Evolutionary conservation across 2,113 vertebrate species (phyloP).

Genomic region (Gasterosteus aculeatus): DNA sequence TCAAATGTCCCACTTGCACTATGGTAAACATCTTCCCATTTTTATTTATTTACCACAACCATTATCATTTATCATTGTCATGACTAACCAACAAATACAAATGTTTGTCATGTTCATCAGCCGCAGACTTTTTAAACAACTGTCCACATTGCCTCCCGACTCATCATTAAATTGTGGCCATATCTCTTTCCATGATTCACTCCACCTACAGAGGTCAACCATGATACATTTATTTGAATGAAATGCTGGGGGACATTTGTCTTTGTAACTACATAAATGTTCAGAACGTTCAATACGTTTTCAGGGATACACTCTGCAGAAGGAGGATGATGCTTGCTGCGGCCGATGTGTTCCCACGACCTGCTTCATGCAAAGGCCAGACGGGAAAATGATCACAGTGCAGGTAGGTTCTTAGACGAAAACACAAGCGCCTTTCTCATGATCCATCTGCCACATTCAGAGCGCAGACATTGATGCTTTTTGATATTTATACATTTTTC

Average conservation of each 20-base stretch:
- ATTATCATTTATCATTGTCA: constrained; percentile 11
- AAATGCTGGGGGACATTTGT: constrained; percentile 8
- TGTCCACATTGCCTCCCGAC: constrained; percentile 11
- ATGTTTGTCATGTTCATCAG: constrained; percentile 1
- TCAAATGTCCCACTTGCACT: constrained; percentile 85
- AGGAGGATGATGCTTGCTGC: constrained; percentile 85
- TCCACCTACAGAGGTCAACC: constrained; percentile 25
- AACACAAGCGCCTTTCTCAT: background rate
- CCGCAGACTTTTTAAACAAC: constrained; percentile 12
- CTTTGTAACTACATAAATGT: background rate
- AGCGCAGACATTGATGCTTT: constrained; percentile 3
- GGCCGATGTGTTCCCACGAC: constrained; percentile 85
- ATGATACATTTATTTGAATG: constrained; percentile 14
- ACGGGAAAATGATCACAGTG: constrained; percentile 82
- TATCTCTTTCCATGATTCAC: constrained; percentile 14
- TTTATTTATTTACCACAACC: constrained; percentile 5
- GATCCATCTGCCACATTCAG: background rate
- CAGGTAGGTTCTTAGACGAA: constrained; percentile 76
- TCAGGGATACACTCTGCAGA: constrained; percentile 87
- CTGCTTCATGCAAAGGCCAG: constrained; percentile 81
- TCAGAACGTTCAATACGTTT: constrained; percentile 17
- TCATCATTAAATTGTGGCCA: constrained; percentile 5
- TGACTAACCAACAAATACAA: background rate
- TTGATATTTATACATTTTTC: background rate
- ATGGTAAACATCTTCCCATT: constrained; percentile 75